A percentile compares a stretch with the other conserved stretches of the same genome.
Evolutionary conservation across 2,888 invertebrate species (phyloP).

Genomic region (Mythimna loreyi): DNA sequence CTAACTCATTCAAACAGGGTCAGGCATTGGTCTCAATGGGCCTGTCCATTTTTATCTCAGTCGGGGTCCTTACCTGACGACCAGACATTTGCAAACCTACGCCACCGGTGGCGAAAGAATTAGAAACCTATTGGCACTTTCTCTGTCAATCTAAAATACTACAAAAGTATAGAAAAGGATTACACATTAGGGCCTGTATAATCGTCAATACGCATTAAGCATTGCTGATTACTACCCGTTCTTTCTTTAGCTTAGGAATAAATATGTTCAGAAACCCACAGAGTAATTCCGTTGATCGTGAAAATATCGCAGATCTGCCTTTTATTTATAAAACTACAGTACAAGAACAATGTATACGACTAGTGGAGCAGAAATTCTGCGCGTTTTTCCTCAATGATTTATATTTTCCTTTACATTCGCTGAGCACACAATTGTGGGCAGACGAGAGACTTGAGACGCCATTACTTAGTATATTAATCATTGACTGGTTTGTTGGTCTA

Average conservation of each 20-base stretch:
- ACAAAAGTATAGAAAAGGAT: background rate
- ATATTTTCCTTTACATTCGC: background rate
- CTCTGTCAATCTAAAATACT: background rate
- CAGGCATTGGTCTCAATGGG: no score
- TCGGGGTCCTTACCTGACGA: no score
- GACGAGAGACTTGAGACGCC: no score
- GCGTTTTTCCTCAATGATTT: constrained; percentile 4
- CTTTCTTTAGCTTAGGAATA: background rate
- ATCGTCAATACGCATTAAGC: background rate
- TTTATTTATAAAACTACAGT: constrained; percentile 24
- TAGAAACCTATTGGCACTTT: constrained; percentile 1
- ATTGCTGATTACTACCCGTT: background rate
- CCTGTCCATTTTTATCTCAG: no score
- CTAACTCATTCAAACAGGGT: no score
- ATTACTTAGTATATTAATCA: no score
- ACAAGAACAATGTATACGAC: background rate
- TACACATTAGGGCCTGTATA: background rate
- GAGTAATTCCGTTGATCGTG: background rate
- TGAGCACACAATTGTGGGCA: background rate
- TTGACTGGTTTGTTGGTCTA: no score
- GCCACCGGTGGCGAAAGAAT: background rate
- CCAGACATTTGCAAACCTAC: no score
- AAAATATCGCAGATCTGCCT: background rate
- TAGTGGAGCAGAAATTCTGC: constrained; percentile 8
- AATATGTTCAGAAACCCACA: background rate